Conservation (phyloP, 2,113 vertebrate species). For the Pholis gunnellus region DNA sequence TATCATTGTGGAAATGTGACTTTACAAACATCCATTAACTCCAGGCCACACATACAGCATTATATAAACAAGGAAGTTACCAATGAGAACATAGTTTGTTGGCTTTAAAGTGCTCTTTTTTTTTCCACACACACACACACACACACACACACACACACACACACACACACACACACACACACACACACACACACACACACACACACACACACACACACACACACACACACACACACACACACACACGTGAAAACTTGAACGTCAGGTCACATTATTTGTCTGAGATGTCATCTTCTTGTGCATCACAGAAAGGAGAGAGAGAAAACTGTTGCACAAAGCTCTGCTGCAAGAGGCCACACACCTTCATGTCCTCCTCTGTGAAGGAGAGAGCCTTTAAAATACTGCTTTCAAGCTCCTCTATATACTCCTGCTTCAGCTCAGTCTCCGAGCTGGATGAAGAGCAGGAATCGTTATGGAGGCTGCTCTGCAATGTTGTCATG, state of each 20-base stretch:
- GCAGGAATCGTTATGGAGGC: neutral
- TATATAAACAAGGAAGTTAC: too few species aligned
- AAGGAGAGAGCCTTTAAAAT: constrained; percentile 67
- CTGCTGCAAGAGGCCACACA: constrained; percentile 1
- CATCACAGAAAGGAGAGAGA: constrained; percentile 3
- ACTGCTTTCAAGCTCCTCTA: constrained; percentile 56
- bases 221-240: too few species aligned
- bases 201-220: too few species aligned
- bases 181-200: too few species aligned
- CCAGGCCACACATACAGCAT: too few species aligned
- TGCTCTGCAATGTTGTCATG: neutral
- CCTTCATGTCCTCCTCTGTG: constrained; percentile 60
- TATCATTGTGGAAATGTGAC: neutral
- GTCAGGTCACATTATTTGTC: constrained; percentile 8
- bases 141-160: too few species aligned
- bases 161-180: too few species aligned
- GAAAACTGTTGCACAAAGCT: constrained; percentile 14
- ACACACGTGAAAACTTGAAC: neutral
- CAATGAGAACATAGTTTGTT: too few species aligned
- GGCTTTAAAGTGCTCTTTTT: too few species aligned
- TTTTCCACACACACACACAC: too few species aligned
- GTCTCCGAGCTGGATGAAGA: neutral
- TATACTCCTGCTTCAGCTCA: neutral
- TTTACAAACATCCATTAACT: neutral
- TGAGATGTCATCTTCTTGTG: neutral